Evolutionary conservation across 2,888 invertebrate species (phyloP).

Genomic region (Steinernema carpocapsae): DNA sequence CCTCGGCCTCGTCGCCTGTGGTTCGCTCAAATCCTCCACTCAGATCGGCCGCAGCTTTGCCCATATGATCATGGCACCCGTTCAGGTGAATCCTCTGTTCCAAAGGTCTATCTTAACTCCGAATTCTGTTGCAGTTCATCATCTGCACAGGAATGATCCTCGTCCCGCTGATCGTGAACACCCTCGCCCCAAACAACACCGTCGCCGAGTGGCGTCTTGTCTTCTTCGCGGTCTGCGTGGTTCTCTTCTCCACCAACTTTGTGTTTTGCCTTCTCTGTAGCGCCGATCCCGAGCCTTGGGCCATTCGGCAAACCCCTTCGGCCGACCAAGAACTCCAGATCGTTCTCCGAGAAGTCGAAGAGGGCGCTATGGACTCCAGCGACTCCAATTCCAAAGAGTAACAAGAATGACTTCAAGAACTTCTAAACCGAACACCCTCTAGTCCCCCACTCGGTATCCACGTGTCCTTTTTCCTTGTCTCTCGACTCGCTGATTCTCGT

Average conservation of each 20-base stretch:
- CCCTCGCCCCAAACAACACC: slow-evolving; percentile 50
- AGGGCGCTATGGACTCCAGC: background rate
- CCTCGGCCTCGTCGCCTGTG: slow-evolving; percentile 52
- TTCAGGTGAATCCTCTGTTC: slow-evolving; percentile 44
- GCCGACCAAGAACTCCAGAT: background rate
- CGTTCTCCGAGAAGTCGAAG: background rate
- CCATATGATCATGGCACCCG: slow-evolving; percentile 55
- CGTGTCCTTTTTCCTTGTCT: background rate
- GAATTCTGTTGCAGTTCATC: slow-evolving; percentile 45
- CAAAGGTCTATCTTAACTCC: background rate
- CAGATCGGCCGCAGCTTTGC: slow-evolving; percentile 52
- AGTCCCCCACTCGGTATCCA: too few relatives aligned
- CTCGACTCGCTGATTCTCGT: background rate
- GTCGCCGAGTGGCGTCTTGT: slow-evolving; percentile 51
- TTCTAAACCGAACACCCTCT: background rate
- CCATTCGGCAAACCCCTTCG: slow-evolving; percentile 2
- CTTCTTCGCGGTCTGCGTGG: slow-evolving; percentile 42
- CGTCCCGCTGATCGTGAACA: slow-evolving; percentile 49
- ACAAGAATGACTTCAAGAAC: too few relatives aligned
- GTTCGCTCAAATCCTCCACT: slow-evolving; percentile 53
- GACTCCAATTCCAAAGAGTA: too few relatives aligned
- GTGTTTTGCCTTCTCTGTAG: slow-evolving; percentile 52
- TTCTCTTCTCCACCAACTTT: slow-evolving; percentile 46
- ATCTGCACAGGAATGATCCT: slow-evolving; percentile 50
- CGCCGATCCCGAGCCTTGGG: slow-evolving; percentile 48